Evolutionary conservation across 2,888 invertebrate species (phyloP).

Genomic region (Zhuqinia jingwanae): DNA sequence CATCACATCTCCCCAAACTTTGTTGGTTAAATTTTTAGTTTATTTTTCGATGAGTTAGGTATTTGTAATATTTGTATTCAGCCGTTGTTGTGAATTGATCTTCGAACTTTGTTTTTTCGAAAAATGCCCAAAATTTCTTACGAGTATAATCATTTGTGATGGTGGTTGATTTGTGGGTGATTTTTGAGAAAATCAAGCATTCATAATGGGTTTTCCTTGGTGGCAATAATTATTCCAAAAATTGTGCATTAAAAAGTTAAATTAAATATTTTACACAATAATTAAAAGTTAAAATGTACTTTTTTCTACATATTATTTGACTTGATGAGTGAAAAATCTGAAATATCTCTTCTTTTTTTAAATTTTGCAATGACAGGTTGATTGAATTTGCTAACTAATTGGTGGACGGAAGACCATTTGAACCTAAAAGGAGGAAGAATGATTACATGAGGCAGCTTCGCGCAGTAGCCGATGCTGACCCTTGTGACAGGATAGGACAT

Average conservation of each 20-base stretch:
- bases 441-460: slow-evolving; percentile 53
- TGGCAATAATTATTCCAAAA: not conserved
- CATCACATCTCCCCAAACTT: too few relatives aligned
- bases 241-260: not conserved
- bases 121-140: not conserved
- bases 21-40: too few relatives aligned
- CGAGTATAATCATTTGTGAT: not conserved
- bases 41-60: too few relatives aligned
- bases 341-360: not conserved
- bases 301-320: not conserved
- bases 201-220: not conserved
- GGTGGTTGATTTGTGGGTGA: not conserved
- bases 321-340: slow-evolving; percentile 35
- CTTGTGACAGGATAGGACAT: slow-evolving; percentile 22
- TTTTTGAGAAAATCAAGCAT: slow-evolving; percentile 11
- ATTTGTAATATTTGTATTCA: too few relatives aligned
- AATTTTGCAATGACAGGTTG: slow-evolving; percentile 62
- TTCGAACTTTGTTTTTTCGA: slow-evolving; percentile 42
- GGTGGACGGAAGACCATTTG: slow-evolving; percentile 23
- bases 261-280: too few relatives aligned
- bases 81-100: slow-evolving; percentile 50
- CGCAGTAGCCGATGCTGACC: slow-evolving; percentile 45
- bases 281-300: slow-evolving; percentile 4
- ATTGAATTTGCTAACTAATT: slow-evolving; percentile 61
- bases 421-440: slow-evolving; percentile 34